Conservation (phyloP, 2,113 vertebrate species). For the Nanorana parkeri region DNA sequence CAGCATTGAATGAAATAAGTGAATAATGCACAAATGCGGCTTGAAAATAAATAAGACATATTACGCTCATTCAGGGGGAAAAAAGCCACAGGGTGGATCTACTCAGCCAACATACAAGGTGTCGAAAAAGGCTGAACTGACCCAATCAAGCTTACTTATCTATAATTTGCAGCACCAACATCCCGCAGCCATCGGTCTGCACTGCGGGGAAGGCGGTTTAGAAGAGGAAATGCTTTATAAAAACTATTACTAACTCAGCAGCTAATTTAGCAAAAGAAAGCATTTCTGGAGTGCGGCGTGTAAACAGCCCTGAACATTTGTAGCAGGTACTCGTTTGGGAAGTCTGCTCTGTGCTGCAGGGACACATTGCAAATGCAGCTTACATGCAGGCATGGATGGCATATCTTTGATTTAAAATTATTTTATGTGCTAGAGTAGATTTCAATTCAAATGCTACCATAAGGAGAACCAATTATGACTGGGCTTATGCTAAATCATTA, state of each 20-base stretch:
- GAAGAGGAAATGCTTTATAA: conserved; percentile 22
- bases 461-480: too few relatives aligned
- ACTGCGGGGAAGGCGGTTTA: neutral
- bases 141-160: conserved; percentile 1
- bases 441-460: too few relatives aligned
- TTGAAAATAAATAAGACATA: neutral
- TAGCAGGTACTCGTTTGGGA: neutral
- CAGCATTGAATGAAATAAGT: neutral
- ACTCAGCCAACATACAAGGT: neutral
- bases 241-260: conserved; percentile 32
- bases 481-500: too few relatives aligned
- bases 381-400: too few relatives aligned
- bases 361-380: too few relatives aligned
- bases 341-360: neutral
- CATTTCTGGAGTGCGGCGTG: neutral
- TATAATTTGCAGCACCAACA: conserved; percentile 3
- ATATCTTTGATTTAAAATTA: too few relatives aligned
- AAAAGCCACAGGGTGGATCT: neutral
- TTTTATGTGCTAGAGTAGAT: too few relatives aligned
- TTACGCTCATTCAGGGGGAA: neutral
- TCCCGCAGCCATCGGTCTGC: conserved; percentile 22
- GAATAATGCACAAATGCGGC: neutral
- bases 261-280: conserved; percentile 6
- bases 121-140: neutral
- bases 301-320: neutral